Base-by-base conservation (phyloP, 2,888 invertebrate species). In the Phragmatobia fuliginosa region DNA sequence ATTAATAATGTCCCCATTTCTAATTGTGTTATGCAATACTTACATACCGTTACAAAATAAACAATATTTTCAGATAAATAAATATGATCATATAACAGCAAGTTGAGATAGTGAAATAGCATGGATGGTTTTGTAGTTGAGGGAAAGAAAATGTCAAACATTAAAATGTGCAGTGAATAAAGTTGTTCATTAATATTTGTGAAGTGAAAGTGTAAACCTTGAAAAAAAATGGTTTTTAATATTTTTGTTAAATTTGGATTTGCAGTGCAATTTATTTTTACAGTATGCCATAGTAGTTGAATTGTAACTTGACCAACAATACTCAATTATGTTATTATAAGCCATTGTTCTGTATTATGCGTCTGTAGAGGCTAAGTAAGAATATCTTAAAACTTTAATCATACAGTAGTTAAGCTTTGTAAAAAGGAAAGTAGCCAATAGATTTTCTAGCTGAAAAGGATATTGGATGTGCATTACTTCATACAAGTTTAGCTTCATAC, bases 281-380 rank as follows among this genome's bases (percentile, higher is more conserved):
- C 52, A 11, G 25, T 25, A 70, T 67, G 69, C 69, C 63, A 71
- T 64, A 60, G 14, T 71, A 65, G 4, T 66, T 68, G 56, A 32
- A 52, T 67, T 41, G 21, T 49, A 66, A 63, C 62, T 69, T 61
- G 32, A 64, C 33, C 38, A 25, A 41, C 38, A 68, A 41, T 60
- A 61, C 38, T 58, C 62, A 41, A 49, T n/a, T 62, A 45, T 62
- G 62, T 32, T 33, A 33, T 60, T 60, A 25, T 61, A 32, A 25
- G n/a, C 33, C n/a, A 14, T 61, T 33, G 61, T 36, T 61, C 33
- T 33, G n/a, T 36, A 8, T 36, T 21, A 31, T 36, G n/a, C n/a
- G 14, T 11, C 36, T 61, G 38, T 36, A 61, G n/a, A n/a, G 36
- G 36, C 45, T 28, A 28, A 45, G 21, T 62, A 49, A 49, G 45